Conservation (phyloP, 2,888 invertebrate genomes). For the Blastobasis adustella region DNA sequence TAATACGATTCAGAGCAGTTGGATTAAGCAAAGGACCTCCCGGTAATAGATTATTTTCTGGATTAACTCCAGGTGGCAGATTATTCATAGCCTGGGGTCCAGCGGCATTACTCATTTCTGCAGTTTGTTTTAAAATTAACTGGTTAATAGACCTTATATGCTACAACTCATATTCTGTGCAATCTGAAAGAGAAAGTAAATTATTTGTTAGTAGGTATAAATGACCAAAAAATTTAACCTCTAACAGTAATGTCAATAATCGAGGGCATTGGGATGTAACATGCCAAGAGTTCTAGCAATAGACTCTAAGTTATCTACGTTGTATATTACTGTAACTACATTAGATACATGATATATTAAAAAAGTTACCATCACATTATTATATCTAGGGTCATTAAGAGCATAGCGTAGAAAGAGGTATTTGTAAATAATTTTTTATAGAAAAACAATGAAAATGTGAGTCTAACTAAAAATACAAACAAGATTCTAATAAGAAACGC, state of each 20-base stretch:
- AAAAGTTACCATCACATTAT: no score
- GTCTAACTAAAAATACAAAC: no score
- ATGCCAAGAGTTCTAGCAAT: not conserved
- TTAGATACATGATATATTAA: no score
- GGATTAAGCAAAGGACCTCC: slow-evolving; percentile 72
- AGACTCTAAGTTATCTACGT: no score
- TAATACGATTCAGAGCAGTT: slow-evolving; percentile 64
- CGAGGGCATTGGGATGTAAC: slow-evolving; percentile 32
- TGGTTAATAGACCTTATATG: slow-evolving; percentile 2
- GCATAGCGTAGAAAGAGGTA: no score
- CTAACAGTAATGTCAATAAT: slow-evolving; percentile 34
- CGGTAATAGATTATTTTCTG: slow-evolving; percentile 69
- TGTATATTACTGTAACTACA: no score
- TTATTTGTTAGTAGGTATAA: not conserved
- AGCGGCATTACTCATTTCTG: slow-evolving; percentile 50
- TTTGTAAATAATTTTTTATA: no score
- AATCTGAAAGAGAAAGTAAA: slow-evolving; percentile 48
- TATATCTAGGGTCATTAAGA: no score
- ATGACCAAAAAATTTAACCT: slow-evolving; percentile 24
- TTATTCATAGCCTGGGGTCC: slow-evolving; percentile 56
- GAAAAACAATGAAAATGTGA: no score
- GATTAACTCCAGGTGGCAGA: slow-evolving; percentile 64
- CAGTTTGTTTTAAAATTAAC: slow-evolving; percentile 6
- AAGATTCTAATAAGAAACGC: no score
- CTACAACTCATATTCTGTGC: slow-evolving; percentile 33